Evolutionary conservation across 2,888 invertebrate genomes (phyloP).

Genomic region (Ormyrus thymus): DNA sequence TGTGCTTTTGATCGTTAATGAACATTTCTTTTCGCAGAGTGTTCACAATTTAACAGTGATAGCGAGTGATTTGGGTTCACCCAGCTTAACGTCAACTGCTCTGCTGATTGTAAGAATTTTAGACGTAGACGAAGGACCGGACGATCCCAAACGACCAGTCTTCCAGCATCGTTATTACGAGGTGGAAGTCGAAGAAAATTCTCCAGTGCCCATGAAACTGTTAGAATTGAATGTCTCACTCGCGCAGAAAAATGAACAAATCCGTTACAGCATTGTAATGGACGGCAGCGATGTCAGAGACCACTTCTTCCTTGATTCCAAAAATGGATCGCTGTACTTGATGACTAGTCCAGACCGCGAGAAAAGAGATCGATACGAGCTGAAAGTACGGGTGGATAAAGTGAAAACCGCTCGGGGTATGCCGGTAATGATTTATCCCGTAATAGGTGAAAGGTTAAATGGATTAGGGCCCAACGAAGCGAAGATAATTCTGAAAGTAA

Average conservation of each 20-base stretch:
- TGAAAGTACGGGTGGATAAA: conserved; percentile 77
- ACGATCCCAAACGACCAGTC: conserved; percentile 69
- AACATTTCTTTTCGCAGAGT: background rate
- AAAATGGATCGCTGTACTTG: conserved; percentile 85
- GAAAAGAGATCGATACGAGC: conserved; percentile 80
- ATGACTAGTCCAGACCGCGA: conserved; percentile 87
- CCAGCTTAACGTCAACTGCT: conserved; percentile 87
- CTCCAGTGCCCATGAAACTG: conserved; percentile 83
- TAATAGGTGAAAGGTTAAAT: conserved; percentile 83
- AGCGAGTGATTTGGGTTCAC: conserved; percentile 90
- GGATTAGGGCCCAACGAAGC: conserved; percentile 86
- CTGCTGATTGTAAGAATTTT: conserved; percentile 82
- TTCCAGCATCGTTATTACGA: conserved; percentile 86
- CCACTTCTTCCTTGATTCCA: conserved; percentile 85
- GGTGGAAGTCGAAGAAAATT: conserved; percentile 88
- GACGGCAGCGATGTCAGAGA: conserved; percentile 79
- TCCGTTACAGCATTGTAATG: conserved; percentile 81
- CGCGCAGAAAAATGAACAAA: conserved; percentile 79
- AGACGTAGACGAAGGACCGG: conserved; percentile 78
- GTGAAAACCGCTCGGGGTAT: conserved; percentile 81
- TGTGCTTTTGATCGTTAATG: too few species aligned
- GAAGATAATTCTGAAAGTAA: conserved; percentile 85
- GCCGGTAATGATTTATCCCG: conserved; percentile 86
- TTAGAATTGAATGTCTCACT: conserved; percentile 86
- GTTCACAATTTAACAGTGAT: conserved; percentile 85